phyloP scores from a whole-genome alignment of 2,888 invertebrate genomes.

The Agrochola circellaris region DNA sequence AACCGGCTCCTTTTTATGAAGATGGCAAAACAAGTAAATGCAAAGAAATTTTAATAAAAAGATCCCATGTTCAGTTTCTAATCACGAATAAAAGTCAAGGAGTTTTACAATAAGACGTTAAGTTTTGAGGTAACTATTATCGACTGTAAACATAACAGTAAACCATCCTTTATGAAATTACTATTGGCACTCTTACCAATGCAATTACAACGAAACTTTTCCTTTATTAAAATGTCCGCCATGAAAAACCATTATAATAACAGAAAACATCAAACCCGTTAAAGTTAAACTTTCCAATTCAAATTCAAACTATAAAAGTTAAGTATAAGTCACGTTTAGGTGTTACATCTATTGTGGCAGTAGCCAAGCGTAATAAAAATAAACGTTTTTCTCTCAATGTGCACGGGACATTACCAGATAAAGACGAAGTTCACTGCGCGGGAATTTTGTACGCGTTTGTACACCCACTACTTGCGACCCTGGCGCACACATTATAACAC shows the following conservation, averaged over 20 bases:
- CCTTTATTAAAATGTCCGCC: constrained; percentile 49
- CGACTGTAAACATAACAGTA: constrained; percentile 20
- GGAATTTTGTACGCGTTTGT: constrained; percentile 50
- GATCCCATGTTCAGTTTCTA: neutral
- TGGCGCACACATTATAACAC: constrained; percentile 26
- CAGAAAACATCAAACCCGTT: constrained; percentile 60
- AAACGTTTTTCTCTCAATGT: constrained; percentile 71
- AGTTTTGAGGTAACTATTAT: constrained; percentile 6
- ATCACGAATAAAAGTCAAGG: neutral
- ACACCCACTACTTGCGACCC: constrained; percentile 53
- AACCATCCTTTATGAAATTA: constrained; percentile 31
- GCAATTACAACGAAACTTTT: constrained; percentile 31
- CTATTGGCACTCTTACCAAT: constrained; percentile 29
- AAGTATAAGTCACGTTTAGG: constrained; percentile 73
- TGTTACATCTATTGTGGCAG: constrained; percentile 67
- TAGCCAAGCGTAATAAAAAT: constrained; percentile 73
- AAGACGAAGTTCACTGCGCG: constrained; percentile 61
- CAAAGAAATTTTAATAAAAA: neutral
- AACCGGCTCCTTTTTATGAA: neutral
- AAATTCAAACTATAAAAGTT: constrained; percentile 66
- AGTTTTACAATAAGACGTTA: neutral
- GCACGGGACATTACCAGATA: constrained; percentile 68
- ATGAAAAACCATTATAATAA: constrained; percentile 61
- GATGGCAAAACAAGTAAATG: neutral
- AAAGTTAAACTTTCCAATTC: constrained; percentile 64